Conservation (phyloP, 2,113 vertebrate species). For the Varanus komodoensis region DNA sequence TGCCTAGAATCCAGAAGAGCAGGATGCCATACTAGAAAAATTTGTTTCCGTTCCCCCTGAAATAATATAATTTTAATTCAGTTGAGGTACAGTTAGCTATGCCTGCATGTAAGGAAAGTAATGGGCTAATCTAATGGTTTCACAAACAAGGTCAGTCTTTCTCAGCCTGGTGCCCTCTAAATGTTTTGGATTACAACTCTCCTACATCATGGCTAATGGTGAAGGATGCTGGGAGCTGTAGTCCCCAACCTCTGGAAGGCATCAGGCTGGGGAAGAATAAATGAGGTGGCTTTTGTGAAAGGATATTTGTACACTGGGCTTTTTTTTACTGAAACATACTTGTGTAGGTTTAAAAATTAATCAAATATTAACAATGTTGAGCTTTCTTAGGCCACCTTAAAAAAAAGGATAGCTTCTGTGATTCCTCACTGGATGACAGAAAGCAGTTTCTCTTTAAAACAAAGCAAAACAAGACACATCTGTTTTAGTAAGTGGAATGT, state of each 20-base stretch:
- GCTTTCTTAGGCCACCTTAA: background rate
- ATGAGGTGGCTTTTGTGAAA: background rate
- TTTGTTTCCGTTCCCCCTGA: too few relatives aligned
- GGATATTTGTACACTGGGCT: background rate
- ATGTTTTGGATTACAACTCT: too few relatives aligned
- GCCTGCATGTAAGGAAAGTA: background rate
- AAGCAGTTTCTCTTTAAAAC: slow-evolving; percentile 3
- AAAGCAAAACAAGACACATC: background rate
- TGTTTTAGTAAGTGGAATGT: background rate
- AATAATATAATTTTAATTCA: background rate
- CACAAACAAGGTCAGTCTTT: background rate
- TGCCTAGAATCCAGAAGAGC: background rate
- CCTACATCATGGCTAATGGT: too few relatives aligned
- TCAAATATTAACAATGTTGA: background rate
- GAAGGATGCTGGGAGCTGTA: too few relatives aligned
- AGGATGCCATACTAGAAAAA: background rate
- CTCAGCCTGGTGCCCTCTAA: too few relatives aligned
- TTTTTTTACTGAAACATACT: background rate
- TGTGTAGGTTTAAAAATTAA: too few relatives aligned
- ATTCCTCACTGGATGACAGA: background rate
- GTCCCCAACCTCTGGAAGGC: too few relatives aligned
- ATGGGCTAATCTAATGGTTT: background rate
- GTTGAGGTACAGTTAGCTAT: background rate
- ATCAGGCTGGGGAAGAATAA: too few relatives aligned
- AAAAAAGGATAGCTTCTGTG: background rate